Evolutionary conservation across 2,113 vertebrate genomes (phyloP).

Genomic region (Tonatia bakeri): DNA sequence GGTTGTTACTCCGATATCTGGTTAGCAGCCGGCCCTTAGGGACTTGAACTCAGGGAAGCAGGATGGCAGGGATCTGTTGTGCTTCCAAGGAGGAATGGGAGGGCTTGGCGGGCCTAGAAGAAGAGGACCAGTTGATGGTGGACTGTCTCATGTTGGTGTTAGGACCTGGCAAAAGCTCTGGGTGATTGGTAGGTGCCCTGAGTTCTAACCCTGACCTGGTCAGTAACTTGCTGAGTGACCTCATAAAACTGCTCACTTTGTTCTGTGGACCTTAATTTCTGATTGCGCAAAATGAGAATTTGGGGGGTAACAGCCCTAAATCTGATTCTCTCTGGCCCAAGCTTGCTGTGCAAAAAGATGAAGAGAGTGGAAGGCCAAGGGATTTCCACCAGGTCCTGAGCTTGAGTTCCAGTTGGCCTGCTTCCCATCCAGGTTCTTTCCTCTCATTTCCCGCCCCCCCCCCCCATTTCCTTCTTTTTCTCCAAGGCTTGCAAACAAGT

Average conservation of each 20-base stretch:
- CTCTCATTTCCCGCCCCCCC: too few species aligned
- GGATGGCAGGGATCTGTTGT: not conserved
- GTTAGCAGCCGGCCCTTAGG: not conserved
- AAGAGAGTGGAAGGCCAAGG: not conserved
- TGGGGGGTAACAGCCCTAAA: not conserved
- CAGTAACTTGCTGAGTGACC: not conserved
- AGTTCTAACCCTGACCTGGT: not conserved
- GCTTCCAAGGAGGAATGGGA: not conserved
- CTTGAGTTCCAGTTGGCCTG: not conserved
- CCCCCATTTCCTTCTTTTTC: too few species aligned
- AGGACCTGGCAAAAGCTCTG: too few species aligned
- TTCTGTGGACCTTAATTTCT: not conserved
- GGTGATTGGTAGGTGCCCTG: too few species aligned
- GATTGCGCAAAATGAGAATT: not conserved
- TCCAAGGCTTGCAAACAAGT: accelerated
- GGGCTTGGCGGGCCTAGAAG: not conserved
- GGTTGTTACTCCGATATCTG: accelerated
- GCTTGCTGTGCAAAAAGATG: accelerated
- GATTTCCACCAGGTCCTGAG: not conserved
- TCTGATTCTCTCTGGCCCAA: not conserved
- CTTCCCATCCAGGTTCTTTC: not conserved
- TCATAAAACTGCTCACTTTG: not conserved
- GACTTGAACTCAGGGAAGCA: not conserved
- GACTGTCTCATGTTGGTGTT: accelerated
- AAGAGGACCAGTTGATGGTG: not conserved